These are phyloP conservation scores for Caenorhabditis imperialis DNA, from an alignment of 2,888 invertebrate species.

Conservation along the genomic window DNA sequence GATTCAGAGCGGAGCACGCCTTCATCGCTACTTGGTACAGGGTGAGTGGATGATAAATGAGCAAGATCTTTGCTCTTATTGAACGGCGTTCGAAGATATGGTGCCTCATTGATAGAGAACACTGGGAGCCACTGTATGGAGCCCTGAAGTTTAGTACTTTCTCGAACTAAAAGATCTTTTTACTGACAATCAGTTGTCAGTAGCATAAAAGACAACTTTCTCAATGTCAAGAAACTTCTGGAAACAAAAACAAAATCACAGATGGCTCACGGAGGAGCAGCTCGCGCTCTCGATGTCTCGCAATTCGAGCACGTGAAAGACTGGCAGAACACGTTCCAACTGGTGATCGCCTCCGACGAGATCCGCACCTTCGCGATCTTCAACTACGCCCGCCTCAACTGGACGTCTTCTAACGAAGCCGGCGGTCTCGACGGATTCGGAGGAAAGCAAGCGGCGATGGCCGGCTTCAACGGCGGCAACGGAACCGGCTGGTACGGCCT, in stretches of 20 bases:
- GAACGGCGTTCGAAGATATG: too few relatives aligned
- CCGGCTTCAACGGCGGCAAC: conserved; percentile 96
- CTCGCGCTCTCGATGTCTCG: conserved; percentile 70
- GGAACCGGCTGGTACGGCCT: conserved; percentile 83
- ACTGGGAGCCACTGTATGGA: too few relatives aligned
- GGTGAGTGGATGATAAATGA: too few relatives aligned
- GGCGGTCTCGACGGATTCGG: conserved; percentile 80
- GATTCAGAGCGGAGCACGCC: conserved; percentile 71
- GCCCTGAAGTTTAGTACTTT: too few relatives aligned
- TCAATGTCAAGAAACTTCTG: too few relatives aligned
- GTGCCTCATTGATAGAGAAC: too few relatives aligned
- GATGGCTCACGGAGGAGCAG: conserved; percentile 75
- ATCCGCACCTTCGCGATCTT: conserved; percentile 92
- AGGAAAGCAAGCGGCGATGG: conserved; percentile 78
- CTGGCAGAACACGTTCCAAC: conserved; percentile 92
- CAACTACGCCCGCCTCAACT: conserved; percentile 91
- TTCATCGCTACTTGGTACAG: conserved; percentile 74
- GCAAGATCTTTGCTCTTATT: too few relatives aligned
- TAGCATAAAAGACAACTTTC: too few relatives aligned
- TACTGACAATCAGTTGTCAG: too few relatives aligned
- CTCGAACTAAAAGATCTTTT: too few relatives aligned
- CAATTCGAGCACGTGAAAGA: conserved; percentile 73
- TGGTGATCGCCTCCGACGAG: conserved; percentile 92
- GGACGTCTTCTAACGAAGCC: conserved; percentile 93
- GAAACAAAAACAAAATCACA: too few relatives aligned